A percentile compares a stretch with the other conserved stretches of the same genome.
Conservation (phyloP, 2,888 invertebrate species). For the Eristalis tenax region DNA sequence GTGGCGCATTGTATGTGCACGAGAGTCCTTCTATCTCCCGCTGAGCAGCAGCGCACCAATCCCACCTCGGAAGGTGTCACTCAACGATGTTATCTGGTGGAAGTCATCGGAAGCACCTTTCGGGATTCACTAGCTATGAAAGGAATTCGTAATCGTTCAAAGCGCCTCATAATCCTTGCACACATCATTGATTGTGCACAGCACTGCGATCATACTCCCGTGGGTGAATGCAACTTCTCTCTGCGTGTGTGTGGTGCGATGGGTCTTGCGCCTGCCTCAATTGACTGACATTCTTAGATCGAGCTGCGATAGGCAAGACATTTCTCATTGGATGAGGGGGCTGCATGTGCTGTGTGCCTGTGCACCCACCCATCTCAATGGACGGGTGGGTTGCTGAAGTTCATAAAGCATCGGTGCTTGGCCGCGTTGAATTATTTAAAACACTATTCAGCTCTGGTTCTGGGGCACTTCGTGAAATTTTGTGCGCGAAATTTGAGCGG, state of each 20-base stretch:
- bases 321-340: slow-evolving; percentile 42
- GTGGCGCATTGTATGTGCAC: background rate
- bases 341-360: no score
- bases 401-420: background rate
- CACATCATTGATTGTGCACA: slow-evolving; percentile 40
- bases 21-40: slow-evolving; percentile 26
- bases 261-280: slow-evolving; percentile 47
- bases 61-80: slow-evolving; percentile 63
- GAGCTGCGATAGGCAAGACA: slow-evolving; percentile 53
- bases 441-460: background rate
- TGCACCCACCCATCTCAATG: no score
- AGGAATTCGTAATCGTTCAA: slow-evolving; percentile 43
- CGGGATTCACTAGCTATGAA: slow-evolving; percentile 12
- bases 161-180: slow-evolving; percentile 44
- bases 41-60: background rate
- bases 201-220: slow-evolving; percentile 49
- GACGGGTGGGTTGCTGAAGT: background rate
- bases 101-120: slow-evolving; percentile 55
- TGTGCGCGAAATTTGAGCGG: background rate
- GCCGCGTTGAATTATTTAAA: background rate
- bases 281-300: slow-evolving; percentile 70
- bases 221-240: slow-evolving; percentile 43
- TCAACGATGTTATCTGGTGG: slow-evolving; percentile 58
- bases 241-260: slow-evolving; percentile 31
- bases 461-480: background rate